Base-by-base conservation (phyloP, 2,797 vertebrate species). In the Microchirus variegatus region DNA sequence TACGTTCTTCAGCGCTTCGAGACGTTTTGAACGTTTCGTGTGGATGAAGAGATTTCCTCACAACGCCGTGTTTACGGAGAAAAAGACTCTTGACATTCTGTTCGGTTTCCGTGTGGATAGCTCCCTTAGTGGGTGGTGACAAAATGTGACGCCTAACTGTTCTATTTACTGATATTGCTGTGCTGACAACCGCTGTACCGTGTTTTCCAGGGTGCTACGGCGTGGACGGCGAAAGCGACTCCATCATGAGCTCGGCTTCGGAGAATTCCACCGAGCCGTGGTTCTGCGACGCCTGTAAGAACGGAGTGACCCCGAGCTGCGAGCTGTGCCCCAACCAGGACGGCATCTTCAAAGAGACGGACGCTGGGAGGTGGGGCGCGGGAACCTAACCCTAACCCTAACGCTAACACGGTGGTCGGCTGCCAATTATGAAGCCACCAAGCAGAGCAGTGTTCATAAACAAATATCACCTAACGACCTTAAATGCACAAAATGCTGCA, bases 261-360 rank as follows among this genome's bases (percentile, higher is more conserved):
- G 98, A 99, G 90, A 99, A 99, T 69, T 99, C 98, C 6, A 99
- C 98, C 0, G 98, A 99, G 77, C 98, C 98, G 1, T 99, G 98
- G 98, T 99, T 99, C 88, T 99, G 98, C 45, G 98, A 99, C 36
- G 97, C 98, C 53, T 99, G 97, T 82, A 99, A 99, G 87, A 98
- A 98, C 48, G 98, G 98, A 10, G 96, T 98, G 68, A 91, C 91
- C 46, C 97, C 98, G 41, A 98, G 96, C 87, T 99, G 98, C 76
- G 98, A 99, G 84, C 91, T 99, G 1, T 99, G 98, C 83, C 98
- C 97, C 53, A 98, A 96, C 87, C 96, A 98, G 89, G 98, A 99
- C 65, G 97, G 97, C n/a, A 99, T 99, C 91, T 99, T 99, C 87
- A 99, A 99, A 89, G 98, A 99, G 88, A 99, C 98, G 0, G 98